phyloP scores from a whole-genome alignment of 2,888 invertebrate species.

The Tetheella fluctuosa region DNA sequence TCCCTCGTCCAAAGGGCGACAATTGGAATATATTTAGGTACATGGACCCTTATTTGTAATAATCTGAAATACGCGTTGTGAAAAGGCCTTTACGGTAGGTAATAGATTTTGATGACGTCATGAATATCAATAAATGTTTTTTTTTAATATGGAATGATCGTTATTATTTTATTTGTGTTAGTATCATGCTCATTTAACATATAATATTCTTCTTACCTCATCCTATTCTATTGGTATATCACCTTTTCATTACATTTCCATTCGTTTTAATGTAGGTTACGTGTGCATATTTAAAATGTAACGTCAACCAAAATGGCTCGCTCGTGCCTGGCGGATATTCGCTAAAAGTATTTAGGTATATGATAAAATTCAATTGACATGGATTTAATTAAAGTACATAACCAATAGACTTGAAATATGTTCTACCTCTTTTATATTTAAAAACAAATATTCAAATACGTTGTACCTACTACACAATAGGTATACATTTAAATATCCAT shows the following conservation, averaged over 20 bases:
- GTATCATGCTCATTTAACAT: too few relatives aligned
- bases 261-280: not conserved
- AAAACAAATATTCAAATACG: too few relatives aligned
- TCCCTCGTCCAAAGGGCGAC: slow-evolving; percentile 27
- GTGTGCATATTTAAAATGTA: not conserved
- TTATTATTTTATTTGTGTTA: not conserved
- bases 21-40: slow-evolving; percentile 43
- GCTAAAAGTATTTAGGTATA: not conserved
- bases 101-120: slow-evolving; percentile 6
- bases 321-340: not conserved
- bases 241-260: too few relatives aligned
- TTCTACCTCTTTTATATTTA: too few relatives aligned
- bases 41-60: slow-evolving; percentile 26
- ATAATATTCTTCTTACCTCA: too few relatives aligned
- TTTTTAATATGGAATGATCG: not conserved
- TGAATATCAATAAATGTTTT: not conserved
- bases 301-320: not conserved
- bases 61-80: not conserved
- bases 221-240: too few relatives aligned
- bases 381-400: too few relatives aligned
- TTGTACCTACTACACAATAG: too few relatives aligned
- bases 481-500: too few relatives aligned
- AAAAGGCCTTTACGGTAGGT: not conserved
- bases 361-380: not conserved
- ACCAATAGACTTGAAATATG: too few relatives aligned